These are phyloP conservation scores for Falcunculus frontatus DNA, from an alignment of 2,113 vertebrate species.

Conservation along the genomic window DNA sequence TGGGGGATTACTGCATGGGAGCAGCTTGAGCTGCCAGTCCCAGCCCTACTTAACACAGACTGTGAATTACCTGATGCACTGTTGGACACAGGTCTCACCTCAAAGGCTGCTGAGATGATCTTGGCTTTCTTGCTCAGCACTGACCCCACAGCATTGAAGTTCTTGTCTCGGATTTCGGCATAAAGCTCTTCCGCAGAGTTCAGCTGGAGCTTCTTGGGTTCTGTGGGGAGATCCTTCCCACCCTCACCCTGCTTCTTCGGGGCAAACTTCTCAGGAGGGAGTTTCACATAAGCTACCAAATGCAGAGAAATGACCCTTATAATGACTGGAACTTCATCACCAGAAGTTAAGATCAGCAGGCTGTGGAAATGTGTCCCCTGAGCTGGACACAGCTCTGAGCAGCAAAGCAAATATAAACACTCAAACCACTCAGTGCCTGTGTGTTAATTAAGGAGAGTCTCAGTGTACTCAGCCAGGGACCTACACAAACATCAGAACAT, in stretches of 20 bases:
- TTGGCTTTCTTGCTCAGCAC: conserved; percentile 98
- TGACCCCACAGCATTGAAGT: conserved; percentile 94
- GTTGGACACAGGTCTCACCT: conserved; percentile 68
- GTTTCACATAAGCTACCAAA: conserved; percentile 87
- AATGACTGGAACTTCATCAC: neutral
- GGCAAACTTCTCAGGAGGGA: conserved; percentile 95
- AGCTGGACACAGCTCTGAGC: neutral
- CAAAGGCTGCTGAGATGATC: conserved; percentile 96
- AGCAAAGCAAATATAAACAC: neutral
- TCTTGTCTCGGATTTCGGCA: conserved; percentile 95
- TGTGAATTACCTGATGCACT: neutral
- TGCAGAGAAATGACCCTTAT: neutral
- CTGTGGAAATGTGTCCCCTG: neutral
- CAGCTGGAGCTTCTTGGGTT: conserved; percentile 94
- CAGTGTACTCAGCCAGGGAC: neutral
- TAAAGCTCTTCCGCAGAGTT: conserved; percentile 97
- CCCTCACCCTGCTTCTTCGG: conserved; percentile 91
- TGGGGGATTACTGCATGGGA: neutral
- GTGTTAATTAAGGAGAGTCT: neutral
- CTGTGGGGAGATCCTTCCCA: conserved; percentile 90
- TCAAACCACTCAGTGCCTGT: neutral
- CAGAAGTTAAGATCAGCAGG: neutral
- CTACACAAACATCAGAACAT: neutral
- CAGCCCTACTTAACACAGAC: neutral
- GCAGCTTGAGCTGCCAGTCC: neutral